phyloP scores from a whole-genome alignment of 1,140 invertebrate genomes.

The Ridgeia piscesae region DNA sequence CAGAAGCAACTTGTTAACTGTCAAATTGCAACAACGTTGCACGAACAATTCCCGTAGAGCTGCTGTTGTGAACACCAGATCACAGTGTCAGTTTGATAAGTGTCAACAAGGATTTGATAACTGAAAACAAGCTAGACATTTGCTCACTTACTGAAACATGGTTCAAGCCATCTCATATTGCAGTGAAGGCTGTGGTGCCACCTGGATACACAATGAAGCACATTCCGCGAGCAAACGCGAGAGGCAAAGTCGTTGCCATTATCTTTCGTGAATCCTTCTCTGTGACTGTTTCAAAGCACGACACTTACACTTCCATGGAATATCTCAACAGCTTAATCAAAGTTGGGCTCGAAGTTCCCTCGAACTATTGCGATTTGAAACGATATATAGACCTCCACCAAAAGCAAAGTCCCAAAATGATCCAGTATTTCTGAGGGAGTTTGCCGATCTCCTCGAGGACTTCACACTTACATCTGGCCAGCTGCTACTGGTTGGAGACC shows the following conservation, averaged over 20 bases:
- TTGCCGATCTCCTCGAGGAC: neutral
- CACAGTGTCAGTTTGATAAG: neutral
- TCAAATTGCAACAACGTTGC: neutral
- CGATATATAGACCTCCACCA: neutral
- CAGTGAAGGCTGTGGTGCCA: conserved; percentile 6
- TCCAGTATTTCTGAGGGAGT: no score
- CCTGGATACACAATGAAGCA: conserved; percentile 7
- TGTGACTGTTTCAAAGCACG: neutral
- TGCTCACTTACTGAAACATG: neutral
- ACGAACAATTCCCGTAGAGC: neutral
- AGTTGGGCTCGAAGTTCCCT: neutral
- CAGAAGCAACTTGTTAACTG: neutral
- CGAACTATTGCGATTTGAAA: neutral
- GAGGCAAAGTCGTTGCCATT: neutral
- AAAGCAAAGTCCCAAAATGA: no score
- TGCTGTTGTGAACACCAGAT: neutral
- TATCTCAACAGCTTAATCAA: neutral
- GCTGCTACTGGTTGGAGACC: neutral
- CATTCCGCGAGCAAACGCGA: neutral
- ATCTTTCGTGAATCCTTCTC: neutral
- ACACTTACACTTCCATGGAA: conserved; percentile 11
- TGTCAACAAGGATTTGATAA: conserved; percentile 11
- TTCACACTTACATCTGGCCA: neutral
- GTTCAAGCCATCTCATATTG: conserved; percentile 12
- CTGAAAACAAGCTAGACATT: neutral